phyloP scores from a whole-genome alignment of 2,797 vertebrate species.

The Carcharodon carcharias region DNA sequence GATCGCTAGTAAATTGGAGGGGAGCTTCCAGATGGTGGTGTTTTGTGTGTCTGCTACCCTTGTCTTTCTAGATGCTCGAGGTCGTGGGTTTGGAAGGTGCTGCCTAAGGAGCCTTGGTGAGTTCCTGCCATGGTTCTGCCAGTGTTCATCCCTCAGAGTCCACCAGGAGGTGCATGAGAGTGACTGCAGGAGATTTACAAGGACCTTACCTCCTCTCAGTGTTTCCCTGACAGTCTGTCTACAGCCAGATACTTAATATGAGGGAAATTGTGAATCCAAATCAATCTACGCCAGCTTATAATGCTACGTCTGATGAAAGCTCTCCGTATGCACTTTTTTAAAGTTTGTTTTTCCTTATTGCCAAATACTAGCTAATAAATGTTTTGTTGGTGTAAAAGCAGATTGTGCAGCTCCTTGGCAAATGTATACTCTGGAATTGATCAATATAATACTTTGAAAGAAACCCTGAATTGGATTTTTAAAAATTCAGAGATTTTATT shows the following conservation, averaged over 20 bases:
- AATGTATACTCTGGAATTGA: background rate
- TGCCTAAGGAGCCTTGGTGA: too few species aligned
- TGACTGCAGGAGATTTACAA: background rate
- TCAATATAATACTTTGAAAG: background rate
- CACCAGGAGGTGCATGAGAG: slow-evolving; percentile 9
- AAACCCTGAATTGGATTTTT: background rate
- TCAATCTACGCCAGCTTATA: background rate
- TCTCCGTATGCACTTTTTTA: background rate
- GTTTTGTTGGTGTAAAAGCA: background rate
- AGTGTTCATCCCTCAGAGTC: background rate
- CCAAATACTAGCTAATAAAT: background rate
- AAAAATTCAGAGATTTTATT: background rate
- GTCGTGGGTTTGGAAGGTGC: too few species aligned
- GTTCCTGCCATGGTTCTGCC: background rate
- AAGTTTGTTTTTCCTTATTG: background rate
- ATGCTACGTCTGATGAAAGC: background rate
- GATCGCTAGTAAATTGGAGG: too few species aligned
- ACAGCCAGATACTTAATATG: background rate
- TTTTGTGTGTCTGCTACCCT: too few species aligned
- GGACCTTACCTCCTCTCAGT: background rate
- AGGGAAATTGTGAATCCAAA: background rate
- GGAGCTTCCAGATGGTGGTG: too few species aligned
- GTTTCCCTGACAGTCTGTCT: slow-evolving; percentile 16
- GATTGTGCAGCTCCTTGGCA: background rate
- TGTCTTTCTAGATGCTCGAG: too few species aligned